Conservation (phyloP, 2,888 invertebrate species). For the Drosophila picticornis region DNA sequence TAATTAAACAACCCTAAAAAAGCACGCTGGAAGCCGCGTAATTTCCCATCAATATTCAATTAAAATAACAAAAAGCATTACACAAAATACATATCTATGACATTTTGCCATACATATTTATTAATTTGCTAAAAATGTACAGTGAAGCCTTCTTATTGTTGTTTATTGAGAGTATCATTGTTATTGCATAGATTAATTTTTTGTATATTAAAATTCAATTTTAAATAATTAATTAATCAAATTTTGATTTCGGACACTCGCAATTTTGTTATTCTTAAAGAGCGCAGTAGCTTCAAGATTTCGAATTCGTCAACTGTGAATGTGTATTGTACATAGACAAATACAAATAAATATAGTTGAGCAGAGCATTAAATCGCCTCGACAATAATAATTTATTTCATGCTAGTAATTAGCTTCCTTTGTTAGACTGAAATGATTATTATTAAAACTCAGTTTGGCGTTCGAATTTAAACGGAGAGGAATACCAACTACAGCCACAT, state of each 20-base stretch:
- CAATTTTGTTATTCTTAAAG: neutral
- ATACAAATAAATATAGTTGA: neutral
- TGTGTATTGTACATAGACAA: neutral
- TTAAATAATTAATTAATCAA: neutral
- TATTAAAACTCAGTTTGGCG: neutral
- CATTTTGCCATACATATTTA: neutral
- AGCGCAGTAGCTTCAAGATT: neutral
- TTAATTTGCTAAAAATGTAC: neutral
- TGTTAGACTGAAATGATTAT: neutral
- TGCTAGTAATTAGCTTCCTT: neutral
- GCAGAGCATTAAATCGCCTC: neutral
- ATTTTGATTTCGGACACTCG: neutral
- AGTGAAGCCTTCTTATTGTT: constrained; percentile 10
- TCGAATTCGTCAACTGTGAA: neutral
- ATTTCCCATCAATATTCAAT: constrained; percentile 59
- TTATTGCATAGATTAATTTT: neutral
- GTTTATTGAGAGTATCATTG: neutral
- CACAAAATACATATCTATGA: constrained; percentile 5
- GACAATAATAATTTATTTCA: neutral
- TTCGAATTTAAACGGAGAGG: neutral
- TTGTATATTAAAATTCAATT: neutral
- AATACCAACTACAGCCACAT: neutral
- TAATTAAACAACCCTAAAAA: constrained; percentile 44
- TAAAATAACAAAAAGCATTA: constrained; percentile 38
- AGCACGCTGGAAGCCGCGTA: constrained; percentile 8